Evolutionary conservation across 2,888 invertebrate genomes (phyloP), one percentile per base, ranked within the genome.

Genomic region (Vanessa cardui): DNA sequence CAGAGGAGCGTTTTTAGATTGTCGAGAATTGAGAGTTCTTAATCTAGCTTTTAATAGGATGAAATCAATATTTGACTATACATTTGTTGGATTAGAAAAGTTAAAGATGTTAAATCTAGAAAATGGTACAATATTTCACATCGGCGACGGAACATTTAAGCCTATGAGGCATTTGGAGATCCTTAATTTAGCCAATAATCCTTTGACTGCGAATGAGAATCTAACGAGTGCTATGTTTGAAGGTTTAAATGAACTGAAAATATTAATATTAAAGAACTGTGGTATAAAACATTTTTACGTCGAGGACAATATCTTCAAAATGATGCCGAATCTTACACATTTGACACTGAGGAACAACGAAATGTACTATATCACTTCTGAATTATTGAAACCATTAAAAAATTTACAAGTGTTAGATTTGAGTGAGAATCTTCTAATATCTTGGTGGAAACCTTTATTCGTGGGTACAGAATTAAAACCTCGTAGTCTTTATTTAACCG

Each of bases 21-120:
- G 93, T 81, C 87, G 82, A 26, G 84, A 90, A 52, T 74, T 95
- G 6, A 82, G 82, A 75, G 84, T 90, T 66, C 78, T 95, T 9
- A 93, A 94, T 76, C 77, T 95, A 54, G 90, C 93, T 2, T 94
- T 83, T 70, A 94, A 95, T 73, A 89, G 89, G 74, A 87, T 94
- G 21, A 88, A 93, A 73, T 86, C 91, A 44, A 78, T 94, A 65
- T 93, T 86, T 69, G 81, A 92, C 63, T 88, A 88, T 46, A 91
- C 93, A 3, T 94, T 95, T 74, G 81, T 78, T 46, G 94, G 94
- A 20, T 81, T 94, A 70, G 78, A 81, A 21, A 90, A 91, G 73
- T 81, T 95, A 50, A 85, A 82, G 76, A 83, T 88, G 70, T 81
- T 95, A 64, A 91, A 88, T 58, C 79, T 95, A 76, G 93, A 93